Conservation (phyloP, 2,888 invertebrate genomes). For the Andrena chrysosceles region DNA sequence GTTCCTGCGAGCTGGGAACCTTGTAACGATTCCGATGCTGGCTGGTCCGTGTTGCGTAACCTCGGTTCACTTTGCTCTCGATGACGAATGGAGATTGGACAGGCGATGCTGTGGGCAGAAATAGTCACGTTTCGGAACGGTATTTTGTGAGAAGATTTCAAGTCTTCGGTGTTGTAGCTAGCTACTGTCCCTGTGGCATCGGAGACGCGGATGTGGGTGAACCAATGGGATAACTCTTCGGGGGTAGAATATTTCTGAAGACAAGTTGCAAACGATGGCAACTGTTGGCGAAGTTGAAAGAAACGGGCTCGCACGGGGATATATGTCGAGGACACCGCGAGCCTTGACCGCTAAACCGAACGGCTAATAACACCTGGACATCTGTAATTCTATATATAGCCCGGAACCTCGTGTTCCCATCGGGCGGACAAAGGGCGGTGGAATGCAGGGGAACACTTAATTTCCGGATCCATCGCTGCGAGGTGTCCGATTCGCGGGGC, state of each 20-base stretch:
- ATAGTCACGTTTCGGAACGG: neutral
- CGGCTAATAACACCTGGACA: neutral
- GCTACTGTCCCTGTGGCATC: too few species aligned
- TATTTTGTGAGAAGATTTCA: neutral
- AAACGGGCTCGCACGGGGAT: too few species aligned
- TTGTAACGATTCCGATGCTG: neutral
- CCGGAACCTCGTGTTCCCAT: neutral
- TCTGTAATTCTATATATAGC: constrained; percentile 14
- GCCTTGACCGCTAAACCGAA: neutral
- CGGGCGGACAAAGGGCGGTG: neutral
- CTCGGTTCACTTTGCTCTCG: neutral
- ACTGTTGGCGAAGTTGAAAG: too few species aligned
- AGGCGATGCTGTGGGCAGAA: neutral
- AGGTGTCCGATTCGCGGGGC: constrained; percentile 53
- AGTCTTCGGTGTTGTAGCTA: too few species aligned
- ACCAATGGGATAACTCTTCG: too few species aligned
- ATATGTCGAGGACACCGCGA: neutral
- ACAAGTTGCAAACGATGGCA: too few species aligned
- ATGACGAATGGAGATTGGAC: neutral
- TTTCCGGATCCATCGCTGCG: constrained; percentile 50
- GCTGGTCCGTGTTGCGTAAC: neutral
- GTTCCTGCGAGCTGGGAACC: neutral
- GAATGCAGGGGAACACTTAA: constrained; percentile 31
- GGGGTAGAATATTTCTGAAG: too few species aligned
- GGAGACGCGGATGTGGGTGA: too few species aligned